phyloP scores from a whole-genome alignment of 2,888 invertebrate species.

The Rhabditophanes sp. region DNA sequence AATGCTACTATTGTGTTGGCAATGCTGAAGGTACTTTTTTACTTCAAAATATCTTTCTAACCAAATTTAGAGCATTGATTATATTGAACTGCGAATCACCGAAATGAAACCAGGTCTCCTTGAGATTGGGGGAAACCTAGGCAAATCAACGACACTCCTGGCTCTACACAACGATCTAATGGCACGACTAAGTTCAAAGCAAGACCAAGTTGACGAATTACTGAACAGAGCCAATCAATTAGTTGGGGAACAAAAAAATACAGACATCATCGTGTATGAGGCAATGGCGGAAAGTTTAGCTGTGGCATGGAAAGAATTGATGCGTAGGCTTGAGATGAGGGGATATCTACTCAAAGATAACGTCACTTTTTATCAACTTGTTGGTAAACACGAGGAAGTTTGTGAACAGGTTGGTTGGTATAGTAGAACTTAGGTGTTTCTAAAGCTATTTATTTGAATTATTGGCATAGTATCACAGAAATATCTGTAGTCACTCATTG shows the following conservation, averaged over 20 bases:
- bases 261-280: constrained; percentile 59
- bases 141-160: constrained; percentile 61
- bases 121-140: constrained; percentile 60
- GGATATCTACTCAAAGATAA: constrained; percentile 63
- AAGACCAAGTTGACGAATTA: constrained; percentile 71
- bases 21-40: constrained; percentile 58
- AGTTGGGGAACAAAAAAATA: constrained; percentile 55
- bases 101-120: constrained; percentile 70
- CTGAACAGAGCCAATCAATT: constrained; percentile 69
- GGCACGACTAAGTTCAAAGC: constrained; percentile 68
- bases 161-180: constrained; percentile 67
- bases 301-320: constrained; percentile 63
- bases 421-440: no score
- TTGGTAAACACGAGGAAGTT: constrained; percentile 46
- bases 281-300: constrained; percentile 64
- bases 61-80: constrained; percentile 59
- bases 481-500: no score
- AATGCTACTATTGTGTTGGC: constrained; percentile 68
- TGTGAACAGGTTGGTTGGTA: no score
- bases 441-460: no score
- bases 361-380: constrained; percentile 57
- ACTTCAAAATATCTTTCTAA: no score
- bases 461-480: no score
- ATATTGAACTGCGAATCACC: constrained; percentile 66
- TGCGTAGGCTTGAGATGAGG: constrained; percentile 60